Conservation (phyloP, 2,113 vertebrate genomes). For the Neomonachus schauinslandi region DNA sequence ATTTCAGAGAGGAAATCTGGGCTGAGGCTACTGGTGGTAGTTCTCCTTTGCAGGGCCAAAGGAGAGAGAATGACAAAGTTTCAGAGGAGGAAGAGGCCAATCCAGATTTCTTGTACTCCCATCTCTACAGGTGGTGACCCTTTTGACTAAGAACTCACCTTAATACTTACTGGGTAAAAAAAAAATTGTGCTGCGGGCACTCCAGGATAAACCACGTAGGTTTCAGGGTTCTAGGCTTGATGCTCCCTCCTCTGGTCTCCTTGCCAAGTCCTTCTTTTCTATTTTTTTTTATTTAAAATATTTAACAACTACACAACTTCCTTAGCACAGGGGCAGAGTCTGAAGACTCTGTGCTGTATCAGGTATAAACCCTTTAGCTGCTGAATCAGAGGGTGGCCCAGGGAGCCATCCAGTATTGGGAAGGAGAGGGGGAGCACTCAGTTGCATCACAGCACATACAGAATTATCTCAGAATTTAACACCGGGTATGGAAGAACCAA, state of each 20-base stretch:
- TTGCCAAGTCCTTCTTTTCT: background rate
- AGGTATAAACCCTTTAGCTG: background rate
- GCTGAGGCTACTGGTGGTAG: background rate
- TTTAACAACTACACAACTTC: background rate
- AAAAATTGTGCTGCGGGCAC: background rate
- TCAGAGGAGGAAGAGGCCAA: background rate
- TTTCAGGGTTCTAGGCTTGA: background rate
- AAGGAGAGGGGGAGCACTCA: accelerated
- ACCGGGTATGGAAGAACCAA: background rate
- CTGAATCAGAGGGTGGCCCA: background rate
- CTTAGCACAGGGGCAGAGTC: background rate
- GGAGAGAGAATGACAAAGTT: background rate
- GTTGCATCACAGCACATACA: background rate
- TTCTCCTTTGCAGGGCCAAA: background rate
- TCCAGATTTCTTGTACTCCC: background rate
- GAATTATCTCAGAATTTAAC: background rate
- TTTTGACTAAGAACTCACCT: background rate
- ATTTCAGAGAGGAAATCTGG: background rate
- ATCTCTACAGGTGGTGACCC: background rate
- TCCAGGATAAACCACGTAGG: background rate
- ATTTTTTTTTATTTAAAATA: background rate
- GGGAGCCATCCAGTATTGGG: background rate
- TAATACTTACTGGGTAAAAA: background rate
- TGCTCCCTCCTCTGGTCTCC: background rate
- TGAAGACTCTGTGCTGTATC: accelerated